Base-by-base conservation (phyloP, 2,888 invertebrate species). In the Polymixis flavicincta region DNA sequence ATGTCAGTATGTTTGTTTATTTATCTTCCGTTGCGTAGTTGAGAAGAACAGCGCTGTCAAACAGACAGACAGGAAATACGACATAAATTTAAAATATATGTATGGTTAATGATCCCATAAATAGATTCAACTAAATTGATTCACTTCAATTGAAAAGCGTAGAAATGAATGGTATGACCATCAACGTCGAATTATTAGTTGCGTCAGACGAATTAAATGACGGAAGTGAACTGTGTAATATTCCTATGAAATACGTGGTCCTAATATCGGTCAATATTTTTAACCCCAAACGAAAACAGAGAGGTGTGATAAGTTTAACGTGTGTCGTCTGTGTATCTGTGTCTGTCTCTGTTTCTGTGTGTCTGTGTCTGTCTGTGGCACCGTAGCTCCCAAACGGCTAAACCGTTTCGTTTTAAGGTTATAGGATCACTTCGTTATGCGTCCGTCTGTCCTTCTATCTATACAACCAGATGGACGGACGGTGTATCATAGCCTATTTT, bases 101-200 rank as follows among this genome's bases (percentile, higher is more conserved):
- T 32, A 42, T 1, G 8, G 1, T n/a, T n/a, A n/a, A n/a, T n/a
- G n/a, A n/a, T n/a, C n/a, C n/a, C n/a, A n/a, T n/a, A 25, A 28
- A 74, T 74, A 63, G 32, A 37, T 37, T 19, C 17, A 32, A 32
- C 7, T 5, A 45, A 54, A 74, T 74, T 74, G 63, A 48, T 74
- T 52, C 48, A 60, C 1, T 48, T 48, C 25, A 63, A 74, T 61
- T 74, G 32, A n/a, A 59, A 37, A 32, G 2, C n/a, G 11, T 3
- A 42, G 14, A 22, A 50, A 52, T 74, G 4, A 52, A 61, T 73
- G n/a, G 14, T 1, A n/a, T 60, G n/a, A 25, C 6, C n/a, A 7
- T 17, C 71, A 50, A 32, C 45, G 22, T 32, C 32, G 22, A 74
- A 45, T 52, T 7, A 59, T 72, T n/a, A 19, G 13, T 55, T 42